A percentile compares a stretch with the other conserved stretches of the same genome.
Evolutionary conservation across 2,888 invertebrate species (phyloP).

Genomic region (Leistus spinibarbis): DNA sequence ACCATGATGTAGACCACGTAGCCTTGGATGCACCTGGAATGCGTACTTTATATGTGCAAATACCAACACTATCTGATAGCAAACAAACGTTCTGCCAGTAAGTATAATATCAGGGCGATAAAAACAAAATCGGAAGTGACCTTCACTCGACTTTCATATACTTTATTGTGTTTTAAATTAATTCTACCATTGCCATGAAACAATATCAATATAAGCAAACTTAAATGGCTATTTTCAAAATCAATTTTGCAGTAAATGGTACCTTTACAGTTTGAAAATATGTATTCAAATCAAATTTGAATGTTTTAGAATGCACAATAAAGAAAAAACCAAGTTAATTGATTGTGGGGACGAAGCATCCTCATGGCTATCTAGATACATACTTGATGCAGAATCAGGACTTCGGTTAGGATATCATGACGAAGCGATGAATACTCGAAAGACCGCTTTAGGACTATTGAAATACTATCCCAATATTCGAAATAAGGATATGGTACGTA

Average conservation of each 20-base stretch:
- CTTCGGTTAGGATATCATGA: slow-evolving; percentile 54
- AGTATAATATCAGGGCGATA: background rate
- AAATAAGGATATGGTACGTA: slow-evolving; percentile 18
- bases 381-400: slow-evolving; percentile 50
- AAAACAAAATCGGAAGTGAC: background rate
- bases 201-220: too few relatives aligned
- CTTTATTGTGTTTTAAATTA: too few relatives aligned
- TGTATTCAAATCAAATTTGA: background rate
- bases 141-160: background rate
- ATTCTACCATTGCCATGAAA: too few relatives aligned
- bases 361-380: slow-evolving; percentile 64
- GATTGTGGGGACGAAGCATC: slow-evolving; percentile 70
- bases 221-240: too few relatives aligned
- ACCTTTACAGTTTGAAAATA: too few relatives aligned
- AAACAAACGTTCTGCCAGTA: slow-evolving; percentile 36
- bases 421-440: slow-evolving; percentile 39
- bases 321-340: slow-evolving; percentile 56
- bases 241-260: too few relatives aligned
- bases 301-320: slow-evolving; percentile 50
- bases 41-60: slow-evolving; percentile 55
- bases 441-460: background rate
- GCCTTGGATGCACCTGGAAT: slow-evolving; percentile 59
- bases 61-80: slow-evolving; percentile 50
- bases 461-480: slow-evolving; percentile 17
- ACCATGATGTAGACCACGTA: slow-evolving; percentile 55